Evolutionary conservation across 2,797 vertebrate genomes (phyloP).

Genomic region (Adelosebastes latens): DNA sequence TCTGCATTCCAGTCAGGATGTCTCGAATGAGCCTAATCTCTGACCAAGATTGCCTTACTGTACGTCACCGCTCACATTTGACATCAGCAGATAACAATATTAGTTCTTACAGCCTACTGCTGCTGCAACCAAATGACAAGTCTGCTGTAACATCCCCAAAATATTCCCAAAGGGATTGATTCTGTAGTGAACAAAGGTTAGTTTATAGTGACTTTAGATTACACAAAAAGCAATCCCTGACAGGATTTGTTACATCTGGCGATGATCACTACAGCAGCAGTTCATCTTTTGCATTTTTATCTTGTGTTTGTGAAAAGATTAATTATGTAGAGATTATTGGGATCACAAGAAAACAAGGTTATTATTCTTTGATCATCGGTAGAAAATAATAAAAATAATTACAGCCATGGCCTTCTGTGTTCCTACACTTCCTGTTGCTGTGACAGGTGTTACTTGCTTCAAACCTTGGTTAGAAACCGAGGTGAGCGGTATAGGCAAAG

Average conservation of each 20-base stretch:
- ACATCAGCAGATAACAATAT: slow-evolving; percentile 40
- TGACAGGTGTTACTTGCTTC: slow-evolving; percentile 14
- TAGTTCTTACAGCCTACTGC: slow-evolving; percentile 29
- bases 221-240: background rate
- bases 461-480: background rate
- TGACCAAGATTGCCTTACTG: slow-evolving; percentile 31
- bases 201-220: background rate
- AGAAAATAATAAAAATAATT: background rate
- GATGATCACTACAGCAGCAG: background rate
- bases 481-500: background rate
- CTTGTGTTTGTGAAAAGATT: background rate
- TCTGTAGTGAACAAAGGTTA: slow-evolving; percentile 16
- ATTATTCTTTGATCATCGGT: background rate
- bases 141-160: slow-evolving; percentile 5
- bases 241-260: background rate
- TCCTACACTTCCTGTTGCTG: background rate
- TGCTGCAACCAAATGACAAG: slow-evolving; percentile 11
- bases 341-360: background rate
- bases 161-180: background rate
- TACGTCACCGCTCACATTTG: slow-evolving; percentile 41
- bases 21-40: slow-evolving; percentile 37
- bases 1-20: slow-evolving; percentile 29
- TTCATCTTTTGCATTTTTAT: background rate
- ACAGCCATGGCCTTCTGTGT: background rate
- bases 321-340: background rate